Evolutionary conservation across 2,113 vertebrate species (phyloP), one percentile per base, ranked within the genome.

Genomic region (Percopsis transmontana): DNA sequence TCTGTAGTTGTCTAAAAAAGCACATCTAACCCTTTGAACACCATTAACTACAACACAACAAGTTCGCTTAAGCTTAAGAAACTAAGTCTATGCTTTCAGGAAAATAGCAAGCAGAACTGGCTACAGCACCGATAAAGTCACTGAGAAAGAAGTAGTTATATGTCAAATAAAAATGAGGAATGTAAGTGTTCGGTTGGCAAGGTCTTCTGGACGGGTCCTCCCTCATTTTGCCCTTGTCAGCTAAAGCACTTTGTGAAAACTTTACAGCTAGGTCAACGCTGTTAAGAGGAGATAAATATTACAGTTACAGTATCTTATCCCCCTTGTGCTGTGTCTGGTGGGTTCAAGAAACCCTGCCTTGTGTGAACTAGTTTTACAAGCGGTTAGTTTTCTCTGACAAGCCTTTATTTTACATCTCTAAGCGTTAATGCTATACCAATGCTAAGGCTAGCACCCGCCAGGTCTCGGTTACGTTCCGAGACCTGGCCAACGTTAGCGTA

Each of bases 1-100:
- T 66, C 54, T 64, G 47, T 56, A 58, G 77, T 83, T 74, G 81
- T 70, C 76, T 78, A 79, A 50, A 59, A 45, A 65, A 60, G 58
- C 57, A 64, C 58, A 58, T n/a, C 58, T n/a, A 7, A 27, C 19
- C 0, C 20, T 10, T 55, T 2, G 21, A 18, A 47, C 40, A 55
- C 53, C 52, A 51, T 55, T 33, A 33, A 11, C 62, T 52, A 62
- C 33, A 20, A 52, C 47, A 65, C 68, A 59, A 53, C 68, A 12
- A 15, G n/a, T 50, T 58, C 54, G 20, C 50, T 51, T 18, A 39
- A 33, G 47, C 54, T 56, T 41, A 65, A n/a, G 9, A 33, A 57
- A 54, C 14, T n/a, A 39, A 13, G 39, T 24, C 27, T 8, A 55
- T 39, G 50, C 48, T 47, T 16, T 23, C 39, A 19, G 55, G 63